A percentile compares a stretch with the other conserved stretches of the same genome.
Evolutionary conservation across 2,797 vertebrate species (phyloP).

Genomic region (Esox lucius): DNA sequence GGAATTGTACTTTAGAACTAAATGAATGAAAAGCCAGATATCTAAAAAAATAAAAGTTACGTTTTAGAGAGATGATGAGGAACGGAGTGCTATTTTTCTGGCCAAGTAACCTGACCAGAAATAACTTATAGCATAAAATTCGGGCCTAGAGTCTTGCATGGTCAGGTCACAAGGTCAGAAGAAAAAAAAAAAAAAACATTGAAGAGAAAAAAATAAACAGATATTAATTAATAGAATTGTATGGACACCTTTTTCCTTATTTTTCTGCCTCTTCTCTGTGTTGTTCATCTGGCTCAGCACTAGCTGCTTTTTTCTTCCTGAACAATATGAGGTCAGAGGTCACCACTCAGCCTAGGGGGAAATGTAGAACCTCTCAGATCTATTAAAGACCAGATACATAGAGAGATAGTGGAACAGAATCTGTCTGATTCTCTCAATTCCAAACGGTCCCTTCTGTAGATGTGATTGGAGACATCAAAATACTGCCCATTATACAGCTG

Average conservation of each 20-base stretch:
- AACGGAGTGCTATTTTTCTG: background rate
- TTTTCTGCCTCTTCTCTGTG: background rate
- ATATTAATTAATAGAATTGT: background rate
- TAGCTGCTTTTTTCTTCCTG: slow-evolving; percentile 48
- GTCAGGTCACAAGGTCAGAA: background rate
- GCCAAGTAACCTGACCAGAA: background rate
- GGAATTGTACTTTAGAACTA: background rate
- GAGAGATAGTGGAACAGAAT: slow-evolving; percentile 55
- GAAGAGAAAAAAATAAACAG: background rate
- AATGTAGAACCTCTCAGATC: slow-evolving; percentile 56
- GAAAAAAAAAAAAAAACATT: background rate
- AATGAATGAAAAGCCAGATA: background rate
- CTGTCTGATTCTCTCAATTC: slow-evolving; percentile 55
- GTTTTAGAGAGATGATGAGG: background rate
- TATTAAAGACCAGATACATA: slow-evolving; percentile 52
- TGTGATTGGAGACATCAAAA: background rate
- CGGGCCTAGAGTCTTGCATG: background rate
- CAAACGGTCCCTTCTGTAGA: background rate
- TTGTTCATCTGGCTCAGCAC: slow-evolving; percentile 59
- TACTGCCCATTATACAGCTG: background rate
- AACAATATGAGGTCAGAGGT: slow-evolving; percentile 63
- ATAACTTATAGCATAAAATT: background rate
- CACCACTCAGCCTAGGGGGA: slow-evolving; percentile 58
- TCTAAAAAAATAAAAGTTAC: background rate
- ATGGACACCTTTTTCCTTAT: background rate